Evolutionary conservation across 2,888 invertebrate species (phyloP).

Genomic region (Octonoba sinensis): DNA sequence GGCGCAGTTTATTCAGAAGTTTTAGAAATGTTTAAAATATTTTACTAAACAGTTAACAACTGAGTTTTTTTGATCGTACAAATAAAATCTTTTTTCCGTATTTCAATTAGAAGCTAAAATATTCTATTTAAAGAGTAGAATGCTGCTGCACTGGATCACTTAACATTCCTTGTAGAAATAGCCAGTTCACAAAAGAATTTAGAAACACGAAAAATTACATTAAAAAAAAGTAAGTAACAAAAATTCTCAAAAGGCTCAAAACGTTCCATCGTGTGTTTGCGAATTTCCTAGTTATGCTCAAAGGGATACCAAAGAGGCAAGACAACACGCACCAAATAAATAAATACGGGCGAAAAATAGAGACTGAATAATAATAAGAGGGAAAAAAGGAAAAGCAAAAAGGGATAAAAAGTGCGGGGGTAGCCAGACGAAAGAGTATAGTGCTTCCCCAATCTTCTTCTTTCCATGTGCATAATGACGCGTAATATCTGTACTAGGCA

Average conservation of each 20-base stretch:
- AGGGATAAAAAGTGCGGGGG: not conserved
- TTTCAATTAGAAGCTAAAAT: too few species aligned
- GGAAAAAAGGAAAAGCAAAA: conserved; percentile 5
- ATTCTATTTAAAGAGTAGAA: too few species aligned
- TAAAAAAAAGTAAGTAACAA: too few species aligned
- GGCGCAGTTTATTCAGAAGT: too few species aligned
- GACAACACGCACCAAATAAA: conserved; percentile 55
- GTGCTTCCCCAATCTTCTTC: conserved; percentile 32
- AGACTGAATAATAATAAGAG: conserved; percentile 53
- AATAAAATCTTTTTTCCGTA: too few species aligned
- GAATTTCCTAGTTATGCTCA: conserved; percentile 50
- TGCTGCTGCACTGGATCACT: too few species aligned
- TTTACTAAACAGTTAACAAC: too few species aligned
- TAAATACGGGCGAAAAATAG: conserved; percentile 61
- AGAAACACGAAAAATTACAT: too few species aligned
- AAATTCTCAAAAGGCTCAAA: conserved; percentile 6
- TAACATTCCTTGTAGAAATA: too few species aligned
- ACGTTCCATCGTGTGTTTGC: conserved; percentile 27
- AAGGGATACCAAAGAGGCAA: conserved; percentile 53
- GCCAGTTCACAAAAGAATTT: too few species aligned
- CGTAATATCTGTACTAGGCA: conserved; percentile 64
- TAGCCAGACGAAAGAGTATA: conserved; percentile 1
- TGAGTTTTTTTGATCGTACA: too few species aligned
- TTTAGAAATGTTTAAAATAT: too few species aligned
- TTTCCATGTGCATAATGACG: conserved; percentile 59